Base-by-base conservation (phyloP, 2,113 vertebrate genomes). In the Laticauda colubrina region DNA sequence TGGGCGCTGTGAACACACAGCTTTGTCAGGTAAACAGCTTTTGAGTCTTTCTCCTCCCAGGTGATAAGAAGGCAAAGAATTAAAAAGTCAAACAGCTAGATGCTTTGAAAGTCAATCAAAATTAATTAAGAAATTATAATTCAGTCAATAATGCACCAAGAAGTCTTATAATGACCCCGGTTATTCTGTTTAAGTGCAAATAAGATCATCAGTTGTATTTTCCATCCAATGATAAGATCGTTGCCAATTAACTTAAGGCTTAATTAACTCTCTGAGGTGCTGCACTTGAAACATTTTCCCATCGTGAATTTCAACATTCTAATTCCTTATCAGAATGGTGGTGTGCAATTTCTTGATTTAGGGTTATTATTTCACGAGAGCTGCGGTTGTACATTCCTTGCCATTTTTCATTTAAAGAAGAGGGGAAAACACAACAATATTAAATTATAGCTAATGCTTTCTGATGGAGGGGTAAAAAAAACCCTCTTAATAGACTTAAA, bases 201-300 rank as follows among this genome's bases (percentile, higher is more conserved):
- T 96, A 97, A 96, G 94, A 94, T 97, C 97, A 97, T 97, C 94
- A 43, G 93, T 91, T 94, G 94, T 92, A 89, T 95, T 97, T 97
- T 96, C 96, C 97, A 94, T 95, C 96, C 96, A 94, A 93, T 96
- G 95, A 97, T 95, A 96, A 96, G 96, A 97, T 97, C 93, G 96
- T 96, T 97, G 94, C 91, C 96, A 98, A 97, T 97, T 97, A 97
- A 96, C 95, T 95, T 97, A 96, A 61, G 94, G 91, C 89, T 97
- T 98, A 97, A 97, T 97, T 97, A 97, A 97, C 95, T 97, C 97
- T 97, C 97, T 94, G 93, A 96, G 96, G 96, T 94, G 96, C 94
- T 97, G 96, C 97, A 97, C 96, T 97, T 97, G 92, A 94, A 94
- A 97, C 95, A 94, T 51, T 69, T 93, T 96, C 89, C 91, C 89